These are phyloP conservation scores for Bolinopsis microptera DNA, from an alignment of 37 sponge, comb jelly and placozoan genomes.

Conservation along the genomic window DNA sequence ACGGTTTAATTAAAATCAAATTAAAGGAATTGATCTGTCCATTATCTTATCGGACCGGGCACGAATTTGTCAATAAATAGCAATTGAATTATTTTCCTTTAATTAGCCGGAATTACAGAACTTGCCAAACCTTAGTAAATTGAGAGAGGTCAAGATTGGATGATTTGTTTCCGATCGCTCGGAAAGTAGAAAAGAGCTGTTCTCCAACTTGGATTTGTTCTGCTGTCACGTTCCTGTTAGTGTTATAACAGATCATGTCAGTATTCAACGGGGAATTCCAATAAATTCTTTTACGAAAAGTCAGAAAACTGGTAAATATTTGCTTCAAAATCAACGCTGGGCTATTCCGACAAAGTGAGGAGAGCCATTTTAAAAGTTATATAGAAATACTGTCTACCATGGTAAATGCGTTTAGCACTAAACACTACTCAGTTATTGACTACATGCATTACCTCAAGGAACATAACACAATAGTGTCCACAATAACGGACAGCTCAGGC, in stretches of 20 bases:
- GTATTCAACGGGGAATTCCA: neutral
- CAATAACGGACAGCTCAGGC: constrained; percentile 48
- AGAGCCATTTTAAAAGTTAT: neutral
- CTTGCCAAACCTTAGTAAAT: constrained; percentile 5
- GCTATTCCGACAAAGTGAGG: neutral
- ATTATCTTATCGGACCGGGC: neutral
- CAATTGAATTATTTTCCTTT: neutral
- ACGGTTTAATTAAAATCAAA: neutral
- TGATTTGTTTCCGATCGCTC: constrained; percentile 57
- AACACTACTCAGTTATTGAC: neutral
- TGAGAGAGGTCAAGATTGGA: constrained; percentile 57
- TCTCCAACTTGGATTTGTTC: constrained; percentile 55
- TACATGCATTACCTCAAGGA: constrained; percentile 23
- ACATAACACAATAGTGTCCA: constrained; percentile 46
- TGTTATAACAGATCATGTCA: neutral
- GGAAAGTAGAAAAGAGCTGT: constrained; percentile 49
- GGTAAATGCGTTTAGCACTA: neutral
- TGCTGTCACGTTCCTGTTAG: constrained; percentile 38
- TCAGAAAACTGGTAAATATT: neutral
- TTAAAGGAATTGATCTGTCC: neutral
- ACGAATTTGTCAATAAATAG: neutral
- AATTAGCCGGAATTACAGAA: neutral
- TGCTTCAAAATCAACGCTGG: neutral
- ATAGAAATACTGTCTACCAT: neutral
- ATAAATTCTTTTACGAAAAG: neutral